Percentiles rank a stretch among this genome's conserved stretches.
These are phyloP conservation scores for Clusia tigrina DNA, from an alignment of 2,888 invertebrate species.

Conservation along the genomic window DNA sequence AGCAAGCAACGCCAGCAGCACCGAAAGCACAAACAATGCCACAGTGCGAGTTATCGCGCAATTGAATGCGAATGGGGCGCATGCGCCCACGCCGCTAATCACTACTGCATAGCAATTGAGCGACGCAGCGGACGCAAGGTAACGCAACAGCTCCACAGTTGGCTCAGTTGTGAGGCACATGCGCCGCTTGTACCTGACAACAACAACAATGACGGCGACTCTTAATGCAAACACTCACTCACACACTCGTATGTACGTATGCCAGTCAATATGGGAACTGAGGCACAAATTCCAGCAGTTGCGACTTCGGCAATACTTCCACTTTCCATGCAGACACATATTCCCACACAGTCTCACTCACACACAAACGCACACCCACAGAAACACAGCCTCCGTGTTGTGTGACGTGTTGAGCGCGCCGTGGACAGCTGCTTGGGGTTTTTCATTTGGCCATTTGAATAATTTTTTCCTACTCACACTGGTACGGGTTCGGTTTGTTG, in stretches of 20 bases:
- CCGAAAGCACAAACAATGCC: too few relatives aligned
- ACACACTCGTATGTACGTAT: constrained; percentile 1
- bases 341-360: not conserved
- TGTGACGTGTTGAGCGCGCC: not conserved
- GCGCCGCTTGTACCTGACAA: not conserved
- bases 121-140: not conserved
- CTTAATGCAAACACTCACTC: not conserved
- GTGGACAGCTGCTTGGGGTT: constrained; percentile 21
- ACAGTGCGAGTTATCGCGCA: not conserved
- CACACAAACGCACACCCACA: too few relatives aligned
- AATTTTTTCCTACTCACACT: too few relatives aligned
- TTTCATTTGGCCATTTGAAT: not conserved
- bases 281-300: constrained; percentile 43
- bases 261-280: too few relatives aligned
- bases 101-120: constrained; percentile 7
- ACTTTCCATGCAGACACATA: constrained; percentile 39
- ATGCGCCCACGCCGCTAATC: constrained; percentile 50
- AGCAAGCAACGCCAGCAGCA: too few relatives aligned
- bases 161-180: not conserved
- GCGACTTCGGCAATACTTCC: constrained; percentile 41
- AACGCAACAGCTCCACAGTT: not conserved
- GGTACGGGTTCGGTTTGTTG: not conserved
- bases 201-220: not conserved
- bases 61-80: constrained; percentile 34
- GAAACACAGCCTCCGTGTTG: not conserved